A percentile compares a stretch with the other conserved stretches of the same genome.
Evolutionary conservation across 1,140 invertebrate genomes (phyloP).

Genomic region (Tetraneura akinire): DNA sequence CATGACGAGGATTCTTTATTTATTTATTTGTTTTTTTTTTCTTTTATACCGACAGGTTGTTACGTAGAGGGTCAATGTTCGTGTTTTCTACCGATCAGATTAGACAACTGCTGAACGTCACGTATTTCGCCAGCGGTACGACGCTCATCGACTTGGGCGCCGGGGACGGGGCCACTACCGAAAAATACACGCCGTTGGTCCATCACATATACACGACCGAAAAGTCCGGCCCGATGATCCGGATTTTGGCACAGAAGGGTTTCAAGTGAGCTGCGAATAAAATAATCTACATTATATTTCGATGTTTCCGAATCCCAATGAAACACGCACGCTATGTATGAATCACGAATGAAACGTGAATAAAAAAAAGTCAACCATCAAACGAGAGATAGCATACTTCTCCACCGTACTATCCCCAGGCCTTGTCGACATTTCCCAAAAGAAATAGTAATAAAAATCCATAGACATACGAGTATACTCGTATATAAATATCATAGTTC

Average conservation of each 20-base stretch:
- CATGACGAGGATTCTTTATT: not conserved
- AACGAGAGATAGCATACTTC: no score
- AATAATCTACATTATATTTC: no score
- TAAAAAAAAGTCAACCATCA: no score
- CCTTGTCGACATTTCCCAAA: no score
- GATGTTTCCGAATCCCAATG: no score
- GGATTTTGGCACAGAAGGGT: slow-evolving; percentile 69
- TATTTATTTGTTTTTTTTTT: no score
- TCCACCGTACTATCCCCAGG: no score
- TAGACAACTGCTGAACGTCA: slow-evolving; percentile 64
- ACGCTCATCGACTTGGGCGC: slow-evolving; percentile 83
- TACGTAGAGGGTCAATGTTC: slow-evolving; percentile 90
- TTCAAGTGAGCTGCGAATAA: slow-evolving; percentile 72
- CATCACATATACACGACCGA: slow-evolving; percentile 79
- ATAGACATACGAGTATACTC: no score
- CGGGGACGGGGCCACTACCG: slow-evolving; percentile 86
- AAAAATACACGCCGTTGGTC: slow-evolving; percentile 73
- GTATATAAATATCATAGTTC: no score
- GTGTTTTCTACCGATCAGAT: slow-evolving; percentile 81
- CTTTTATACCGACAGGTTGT: slow-evolving; percentile 65
- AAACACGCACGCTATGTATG: no score
- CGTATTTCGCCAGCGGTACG: slow-evolving; percentile 59
- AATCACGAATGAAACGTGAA: no score
- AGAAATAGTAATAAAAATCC: no score
- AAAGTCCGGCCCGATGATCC: slow-evolving; percentile 80